Conservation (phyloP, 2,113 vertebrate species). For the Chroicocephalus ridibundus region DNA sequence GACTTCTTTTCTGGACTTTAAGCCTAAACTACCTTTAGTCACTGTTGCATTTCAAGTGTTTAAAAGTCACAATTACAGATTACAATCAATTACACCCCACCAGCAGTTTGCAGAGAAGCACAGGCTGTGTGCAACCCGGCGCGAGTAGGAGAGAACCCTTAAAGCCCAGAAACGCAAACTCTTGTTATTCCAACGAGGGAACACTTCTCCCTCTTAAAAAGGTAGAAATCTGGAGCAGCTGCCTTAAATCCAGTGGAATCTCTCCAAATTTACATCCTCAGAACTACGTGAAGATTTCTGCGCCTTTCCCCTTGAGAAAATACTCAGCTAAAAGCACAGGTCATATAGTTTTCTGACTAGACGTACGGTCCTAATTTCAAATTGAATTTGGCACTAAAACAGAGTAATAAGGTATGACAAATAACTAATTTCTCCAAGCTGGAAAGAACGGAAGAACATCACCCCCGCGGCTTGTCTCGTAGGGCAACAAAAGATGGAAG, state of each 20-base stretch:
- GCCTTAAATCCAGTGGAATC: neutral
- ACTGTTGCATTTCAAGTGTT: neutral
- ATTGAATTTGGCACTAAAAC: conserved; percentile 50
- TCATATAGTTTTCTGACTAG: conserved; percentile 20
- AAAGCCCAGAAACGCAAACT: neutral
- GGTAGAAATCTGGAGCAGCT: neutral
- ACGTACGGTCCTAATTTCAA: conserved; percentile 39
- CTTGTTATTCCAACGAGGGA: neutral
- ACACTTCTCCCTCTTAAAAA: neutral
- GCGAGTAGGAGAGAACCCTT: neutral
- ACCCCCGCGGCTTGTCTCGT: neutral
- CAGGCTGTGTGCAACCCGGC: neutral
- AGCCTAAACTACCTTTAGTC: neutral
- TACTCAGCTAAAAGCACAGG: conserved; percentile 3
- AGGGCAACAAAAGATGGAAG: neutral
- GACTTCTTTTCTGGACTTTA: neutral
- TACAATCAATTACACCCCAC: neutral
- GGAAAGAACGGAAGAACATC: conserved; percentile 38
- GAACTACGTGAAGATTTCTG: neutral
- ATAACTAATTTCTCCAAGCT: conserved; percentile 48
- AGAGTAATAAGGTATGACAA: conserved; percentile 61
- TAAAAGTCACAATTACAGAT: neutral
- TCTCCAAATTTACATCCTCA: neutral
- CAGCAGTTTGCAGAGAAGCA: neutral
- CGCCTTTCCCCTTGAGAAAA: neutral